These are phyloP conservation scores for Muntiacus reevesi DNA, from an alignment of 2,113 vertebrate genomes.

Conservation along the genomic window DNA sequence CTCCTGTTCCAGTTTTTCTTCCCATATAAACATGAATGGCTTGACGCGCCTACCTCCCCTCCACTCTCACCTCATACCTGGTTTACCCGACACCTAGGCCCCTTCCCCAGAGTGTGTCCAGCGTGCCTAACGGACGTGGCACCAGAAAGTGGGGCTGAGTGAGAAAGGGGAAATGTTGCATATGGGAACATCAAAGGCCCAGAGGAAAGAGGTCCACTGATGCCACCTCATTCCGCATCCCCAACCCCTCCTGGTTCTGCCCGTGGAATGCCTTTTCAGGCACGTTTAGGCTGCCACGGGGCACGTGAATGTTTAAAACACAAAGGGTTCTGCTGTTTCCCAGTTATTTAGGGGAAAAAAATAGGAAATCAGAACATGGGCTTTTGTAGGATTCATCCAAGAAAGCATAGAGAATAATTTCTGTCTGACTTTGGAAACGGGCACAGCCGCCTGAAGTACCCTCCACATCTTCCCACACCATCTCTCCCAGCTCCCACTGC, in stretches of 20 bases:
- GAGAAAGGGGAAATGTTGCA: neutral
- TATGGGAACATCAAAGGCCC: neutral
- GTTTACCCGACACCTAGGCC: neutral
- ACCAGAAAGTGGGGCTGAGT: neutral
- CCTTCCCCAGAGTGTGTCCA: neutral
- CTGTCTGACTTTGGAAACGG: neutral
- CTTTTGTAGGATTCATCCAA: neutral
- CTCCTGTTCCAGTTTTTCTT: neutral
- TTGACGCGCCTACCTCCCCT: neutral
- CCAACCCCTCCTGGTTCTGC: neutral
- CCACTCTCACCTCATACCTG: neutral
- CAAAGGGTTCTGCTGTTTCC: neutral
- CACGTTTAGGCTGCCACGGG: neutral
- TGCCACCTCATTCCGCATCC: neutral
- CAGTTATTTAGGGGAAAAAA: neutral
- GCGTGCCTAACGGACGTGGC: rapidly evolving
- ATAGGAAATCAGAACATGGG: neutral
- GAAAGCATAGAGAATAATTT: neutral
- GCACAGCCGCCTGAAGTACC: neutral
- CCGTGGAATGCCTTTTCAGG: neutral
- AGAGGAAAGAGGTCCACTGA: neutral
- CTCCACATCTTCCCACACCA: neutral
- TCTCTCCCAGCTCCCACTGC: neutral
- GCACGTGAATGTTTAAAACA: neutral
- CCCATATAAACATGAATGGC: neutral